A percentile compares a stretch with the other conserved stretches of the same genome.
These are phyloP conservation scores for Elephantulus edwardii DNA, from an alignment of 2,113 vertebrate genomes.

Conservation along the genomic window DNA sequence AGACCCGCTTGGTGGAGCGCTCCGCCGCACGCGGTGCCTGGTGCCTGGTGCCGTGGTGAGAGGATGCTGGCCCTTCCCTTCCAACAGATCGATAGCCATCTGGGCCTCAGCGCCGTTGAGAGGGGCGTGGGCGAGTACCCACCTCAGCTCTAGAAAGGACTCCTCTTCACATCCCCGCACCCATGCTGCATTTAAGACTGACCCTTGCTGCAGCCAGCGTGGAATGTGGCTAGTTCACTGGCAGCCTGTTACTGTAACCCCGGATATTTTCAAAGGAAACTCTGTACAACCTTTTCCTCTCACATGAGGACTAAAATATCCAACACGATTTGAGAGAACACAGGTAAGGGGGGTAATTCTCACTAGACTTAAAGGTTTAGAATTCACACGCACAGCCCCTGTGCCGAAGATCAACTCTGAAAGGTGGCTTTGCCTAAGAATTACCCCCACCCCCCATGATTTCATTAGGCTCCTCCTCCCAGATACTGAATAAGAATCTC, in stretches of 20 bases:
- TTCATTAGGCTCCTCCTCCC: not conserved
- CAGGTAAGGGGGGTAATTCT: not conserved
- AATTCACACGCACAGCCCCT: not conserved
- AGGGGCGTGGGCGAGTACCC: no score
- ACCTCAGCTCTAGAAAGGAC: not conserved
- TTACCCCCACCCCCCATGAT: not conserved
- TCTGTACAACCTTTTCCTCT: not conserved
- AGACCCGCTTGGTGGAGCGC: rapidly evolving
- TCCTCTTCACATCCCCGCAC: no score
- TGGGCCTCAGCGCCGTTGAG: not conserved
- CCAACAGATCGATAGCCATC: rapidly evolving
- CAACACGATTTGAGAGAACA: not conserved
- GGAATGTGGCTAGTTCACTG: not conserved
- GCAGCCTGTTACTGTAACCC: rapidly evolving
- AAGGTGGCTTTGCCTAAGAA: not conserved
- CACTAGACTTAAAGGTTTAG: not conserved
- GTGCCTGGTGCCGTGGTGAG: not conserved
- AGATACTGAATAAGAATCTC: no score
- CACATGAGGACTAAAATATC: not conserved
- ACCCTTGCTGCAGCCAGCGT: not conserved
- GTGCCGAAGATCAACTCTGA: not conserved
- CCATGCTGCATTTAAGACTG: not conserved
- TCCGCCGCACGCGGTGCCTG: rapidly evolving
- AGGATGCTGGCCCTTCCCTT: not conserved
- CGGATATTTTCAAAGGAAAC: not conserved